phyloP scores from a whole-genome alignment of 2,797 vertebrate species.

The Lepilemur septentrionalis region DNA sequence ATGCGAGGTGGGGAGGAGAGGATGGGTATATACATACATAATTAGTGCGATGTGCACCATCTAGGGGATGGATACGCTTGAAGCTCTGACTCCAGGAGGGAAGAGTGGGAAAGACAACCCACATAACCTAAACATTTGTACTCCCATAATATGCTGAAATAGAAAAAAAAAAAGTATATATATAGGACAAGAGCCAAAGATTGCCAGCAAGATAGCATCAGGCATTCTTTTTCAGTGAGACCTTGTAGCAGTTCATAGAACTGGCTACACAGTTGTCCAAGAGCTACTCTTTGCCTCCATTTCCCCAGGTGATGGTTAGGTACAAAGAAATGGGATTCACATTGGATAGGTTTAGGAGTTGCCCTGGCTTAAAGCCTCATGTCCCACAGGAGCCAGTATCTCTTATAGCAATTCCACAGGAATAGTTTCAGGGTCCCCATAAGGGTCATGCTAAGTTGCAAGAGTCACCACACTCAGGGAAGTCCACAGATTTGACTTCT shows the following conservation, averaged over 20 bases:
- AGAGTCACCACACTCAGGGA: not conserved
- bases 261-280: not conserved
- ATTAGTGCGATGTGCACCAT: no score
- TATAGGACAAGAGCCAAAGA: not conserved
- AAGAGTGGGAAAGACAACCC: no score
- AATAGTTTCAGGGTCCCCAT: not conserved
- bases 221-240: not conserved
- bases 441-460: not conserved
- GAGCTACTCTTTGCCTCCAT: not conserved
- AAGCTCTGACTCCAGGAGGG: no score
- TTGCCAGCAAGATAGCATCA: not conserved
- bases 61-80: no score
- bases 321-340: not conserved
- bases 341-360: not conserved
- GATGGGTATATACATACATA: no score
- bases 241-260: not conserved
- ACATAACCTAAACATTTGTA: no score
- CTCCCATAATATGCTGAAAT: no score
- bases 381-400: not conserved
- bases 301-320: not conserved
- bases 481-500: not conserved
- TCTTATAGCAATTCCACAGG: not conserved
- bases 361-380: not conserved
- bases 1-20: no score
- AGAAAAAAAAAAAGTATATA: not conserved